Base-by-base conservation (phyloP, 2,113 vertebrate genomes). In the Neolamprologus longior region DNA sequence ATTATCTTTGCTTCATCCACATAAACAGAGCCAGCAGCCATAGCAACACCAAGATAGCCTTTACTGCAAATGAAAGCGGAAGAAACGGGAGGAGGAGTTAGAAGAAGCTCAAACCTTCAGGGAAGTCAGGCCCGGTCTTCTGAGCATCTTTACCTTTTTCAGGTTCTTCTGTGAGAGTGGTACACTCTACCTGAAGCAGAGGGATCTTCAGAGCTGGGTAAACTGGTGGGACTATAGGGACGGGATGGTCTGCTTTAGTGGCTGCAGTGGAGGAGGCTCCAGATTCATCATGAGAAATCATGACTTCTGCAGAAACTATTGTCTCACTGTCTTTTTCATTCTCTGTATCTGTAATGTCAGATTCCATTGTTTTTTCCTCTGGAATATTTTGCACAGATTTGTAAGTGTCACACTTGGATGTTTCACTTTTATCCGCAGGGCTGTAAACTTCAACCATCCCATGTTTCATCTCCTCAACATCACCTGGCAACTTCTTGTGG, bases 61-160 rank as follows among this genome's bases (percentile, higher is more conserved):
- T 35, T 55, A 24, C 24, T 15, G 15, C 42, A 86, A 37, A 80
- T 35, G 15, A 81, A 45, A 42, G 40, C 89, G 28, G 15, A 58
- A 37, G 37, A 80, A 58, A 58, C 15, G 5, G 53, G 37, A 71
- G 12, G 40, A 45, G 68, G 73, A 2, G 24, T 45, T 28, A 21
- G 13, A 57, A 13, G 61, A 53, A 89, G n/a, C 42, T 84, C 88
- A 85, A 91, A 93, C 90, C 86, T 92, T 94, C 73, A 35, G 31
- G 4, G 85, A 86, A 54, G 73, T 92, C 84, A 45, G 50, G 33
- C 53, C 84, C 1, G 21, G 63, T 40, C 82, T 45, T 81, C 71
- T 61, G 54, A 66, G 28, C 68, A 45, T 55, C 40, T 42, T 79
- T 52, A 4, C 55, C 5, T 3, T 13, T n/a, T 13, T 82, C 52